Evolutionary conservation across 2,113 vertebrate species (phyloP).

Genomic region (Cyrtonyx montezumae): DNA sequence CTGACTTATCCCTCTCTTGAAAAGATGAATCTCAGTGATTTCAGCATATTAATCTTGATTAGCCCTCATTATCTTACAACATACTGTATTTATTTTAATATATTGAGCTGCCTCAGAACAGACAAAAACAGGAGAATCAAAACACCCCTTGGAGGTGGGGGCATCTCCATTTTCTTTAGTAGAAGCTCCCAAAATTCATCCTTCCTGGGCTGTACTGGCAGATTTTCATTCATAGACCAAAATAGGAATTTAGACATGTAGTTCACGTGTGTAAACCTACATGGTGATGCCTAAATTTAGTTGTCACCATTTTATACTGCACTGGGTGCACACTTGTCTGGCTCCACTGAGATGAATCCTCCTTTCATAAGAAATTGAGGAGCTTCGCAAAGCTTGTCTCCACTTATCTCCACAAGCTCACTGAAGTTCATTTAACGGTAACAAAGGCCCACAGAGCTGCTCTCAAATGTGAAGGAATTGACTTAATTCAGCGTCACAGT

Average conservation of each 20-base stretch:
- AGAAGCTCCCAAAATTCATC: background rate
- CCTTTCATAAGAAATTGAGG: background rate
- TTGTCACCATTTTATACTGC: background rate
- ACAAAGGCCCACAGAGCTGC: background rate
- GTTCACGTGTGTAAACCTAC: background rate
- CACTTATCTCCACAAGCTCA: background rate
- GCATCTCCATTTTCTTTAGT: background rate
- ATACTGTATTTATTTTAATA: background rate
- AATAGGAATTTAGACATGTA: background rate
- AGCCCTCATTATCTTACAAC: conserved; percentile 20
- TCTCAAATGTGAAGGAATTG: conserved; percentile 6
- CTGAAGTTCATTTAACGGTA: conserved; percentile 16
- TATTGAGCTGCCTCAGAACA: conserved; percentile 4
- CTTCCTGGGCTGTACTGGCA: background rate
- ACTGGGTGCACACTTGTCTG: fast-evolving
- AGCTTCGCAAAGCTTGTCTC: background rate
- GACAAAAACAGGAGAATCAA: background rate
- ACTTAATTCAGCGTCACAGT: background rate
- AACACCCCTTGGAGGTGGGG: background rate
- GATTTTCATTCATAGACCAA: background rate
- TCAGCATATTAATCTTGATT: conserved; percentile 35
- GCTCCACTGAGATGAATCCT: background rate
- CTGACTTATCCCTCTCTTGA: conserved; percentile 28
- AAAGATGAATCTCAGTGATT: conserved; percentile 22
- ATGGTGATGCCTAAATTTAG: background rate